Evolutionary conservation across 2,113 vertebrate species (phyloP).

Genomic region (Petromus typicus): DNA sequence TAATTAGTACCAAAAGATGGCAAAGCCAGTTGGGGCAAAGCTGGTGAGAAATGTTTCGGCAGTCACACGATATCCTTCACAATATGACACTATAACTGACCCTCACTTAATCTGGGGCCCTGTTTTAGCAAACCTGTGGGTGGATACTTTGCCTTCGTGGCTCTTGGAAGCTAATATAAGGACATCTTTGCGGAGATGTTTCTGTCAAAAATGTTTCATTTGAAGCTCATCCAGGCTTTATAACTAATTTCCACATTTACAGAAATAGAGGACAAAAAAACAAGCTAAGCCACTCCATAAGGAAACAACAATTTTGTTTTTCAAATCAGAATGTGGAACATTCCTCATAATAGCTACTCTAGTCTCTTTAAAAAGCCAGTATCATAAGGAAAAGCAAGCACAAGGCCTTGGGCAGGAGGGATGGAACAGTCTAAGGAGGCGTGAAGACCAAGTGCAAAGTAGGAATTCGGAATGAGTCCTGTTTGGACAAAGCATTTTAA

Average conservation of each 20-base stretch:
- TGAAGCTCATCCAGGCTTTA: not conserved
- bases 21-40: not conserved
- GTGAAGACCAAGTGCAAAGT: not conserved
- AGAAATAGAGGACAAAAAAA: slow-evolving; percentile 51
- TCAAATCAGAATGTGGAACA: not conserved
- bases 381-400: not conserved
- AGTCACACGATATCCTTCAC: not conserved
- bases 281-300: not conserved
- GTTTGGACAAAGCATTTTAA: not conserved
- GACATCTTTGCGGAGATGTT: not conserved
- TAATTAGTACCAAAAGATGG: not conserved
- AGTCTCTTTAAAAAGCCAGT: slow-evolving; percentile 16
- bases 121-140: not conserved
- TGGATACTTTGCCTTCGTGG: not conserved
- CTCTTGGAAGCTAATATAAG: not conserved
- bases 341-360: not conserved
- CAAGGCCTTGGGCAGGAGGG: rapidly evolving
- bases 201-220: not conserved
- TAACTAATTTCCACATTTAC: slow-evolving; percentile 9
- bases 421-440: not conserved
- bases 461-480: not conserved
- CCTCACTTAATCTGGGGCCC: not conserved
- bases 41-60: not conserved
- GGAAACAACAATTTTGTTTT: not conserved
- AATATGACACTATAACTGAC: not conserved